Evolutionary conservation across 2,797 vertebrate species (phyloP), one percentile per base, ranked within the genome.

Genomic region (Pogonophryne albipinna): DNA sequence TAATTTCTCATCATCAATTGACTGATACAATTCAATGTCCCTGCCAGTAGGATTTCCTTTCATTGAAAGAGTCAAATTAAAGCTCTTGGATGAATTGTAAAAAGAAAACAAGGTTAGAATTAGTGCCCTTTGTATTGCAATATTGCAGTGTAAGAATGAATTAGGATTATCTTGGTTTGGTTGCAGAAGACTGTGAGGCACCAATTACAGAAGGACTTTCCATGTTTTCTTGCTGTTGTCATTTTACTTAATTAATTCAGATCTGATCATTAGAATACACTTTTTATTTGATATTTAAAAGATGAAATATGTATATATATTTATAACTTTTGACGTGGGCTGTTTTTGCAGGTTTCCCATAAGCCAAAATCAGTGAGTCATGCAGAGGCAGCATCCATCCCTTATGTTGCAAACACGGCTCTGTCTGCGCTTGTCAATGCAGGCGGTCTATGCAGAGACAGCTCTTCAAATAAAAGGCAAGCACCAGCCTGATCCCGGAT

Each of bases 381-480:
- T 86, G 82, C 69, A 16, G 95, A 98, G 82, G 97, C 97, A 41
- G 97, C 97, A 16, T 97, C 97, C 57, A 91, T 98, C 84, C 97
- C 97, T 0, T 98, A 97, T 1, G 97, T 97, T 5, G 95, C 95
- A 72, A 94, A 93, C 82, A 98, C 97, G 0, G 93, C 95, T 0
- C 94, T 97, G 94, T 96, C 97, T 86, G 97, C 97, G 1, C 82
- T 98, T 51, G 95, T 93, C 63, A 95, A 95, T 52, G 92, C 95
- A 55, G 97, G 96, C 12, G 96, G 97, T 53, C 94, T 98, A 60
- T 95, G 94, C 83, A 89, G 84, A 68, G 94, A 93, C 79, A 97
- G 90, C 61, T 94, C 95, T 61, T 65, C 55, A 45, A 92, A 95
- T 79, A 99, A 97, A 92, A 95, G 97, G 97, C 94, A 92, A 93